Conservation (phyloP, 2,113 vertebrate genomes). For the Agapornis roseicollis region DNA sequence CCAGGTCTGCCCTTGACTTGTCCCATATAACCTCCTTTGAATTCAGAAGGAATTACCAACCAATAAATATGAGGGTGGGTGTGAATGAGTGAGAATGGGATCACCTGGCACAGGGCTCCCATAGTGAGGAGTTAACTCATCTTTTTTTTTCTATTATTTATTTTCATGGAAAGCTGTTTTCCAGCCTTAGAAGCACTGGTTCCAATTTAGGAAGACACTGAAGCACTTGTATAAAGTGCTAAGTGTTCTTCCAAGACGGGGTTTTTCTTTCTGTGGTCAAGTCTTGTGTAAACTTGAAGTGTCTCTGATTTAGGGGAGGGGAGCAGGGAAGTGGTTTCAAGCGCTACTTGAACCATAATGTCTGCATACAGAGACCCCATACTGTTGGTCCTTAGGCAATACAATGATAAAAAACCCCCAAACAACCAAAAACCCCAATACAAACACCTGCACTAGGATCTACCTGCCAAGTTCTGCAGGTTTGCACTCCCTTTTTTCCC, state of each 20-base stretch:
- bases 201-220: neutral
- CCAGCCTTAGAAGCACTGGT: neutral
- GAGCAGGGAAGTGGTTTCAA: neutral
- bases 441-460: neutral
- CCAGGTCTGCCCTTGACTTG: neutral
- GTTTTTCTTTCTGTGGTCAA: neutral
- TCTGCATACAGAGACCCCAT: neutral
- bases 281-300: slow-evolving; percentile 38
- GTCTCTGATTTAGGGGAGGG: neutral
- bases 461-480: neutral
- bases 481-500: neutral
- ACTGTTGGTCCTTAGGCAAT: slow-evolving; percentile 35
- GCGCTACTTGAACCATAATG: neutral
- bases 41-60: neutral
- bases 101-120: neutral
- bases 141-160: neutral
- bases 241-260: neutral
- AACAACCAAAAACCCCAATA: neutral
- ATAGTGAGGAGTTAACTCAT: neutral
- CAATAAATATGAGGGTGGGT: neutral
- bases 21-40: neutral
- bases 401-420: neutral
- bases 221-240: neutral
- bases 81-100: neutral
- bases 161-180: neutral